Percentiles rank a stretch among this genome's conserved stretches.
phyloP scores from a whole-genome alignment of 2,888 invertebrate genomes.

The Diplolepis rosae region DNA sequence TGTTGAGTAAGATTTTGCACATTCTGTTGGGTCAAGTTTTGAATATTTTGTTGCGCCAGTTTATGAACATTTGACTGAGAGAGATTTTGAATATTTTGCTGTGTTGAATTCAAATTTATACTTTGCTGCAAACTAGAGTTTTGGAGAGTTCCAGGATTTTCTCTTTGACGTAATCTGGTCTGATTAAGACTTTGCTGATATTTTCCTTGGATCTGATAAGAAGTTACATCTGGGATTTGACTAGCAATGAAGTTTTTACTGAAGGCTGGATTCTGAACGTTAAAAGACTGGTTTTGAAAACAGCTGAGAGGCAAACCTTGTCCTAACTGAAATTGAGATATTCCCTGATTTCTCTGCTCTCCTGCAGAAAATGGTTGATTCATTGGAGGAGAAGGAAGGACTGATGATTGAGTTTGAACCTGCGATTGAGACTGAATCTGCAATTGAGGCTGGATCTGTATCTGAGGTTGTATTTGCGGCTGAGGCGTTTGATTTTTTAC shows the following conservation, averaged over 20 bases:
- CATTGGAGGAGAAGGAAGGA: slow-evolving; percentile 23
- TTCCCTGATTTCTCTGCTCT: slow-evolving; percentile 37
- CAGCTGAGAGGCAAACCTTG: slow-evolving; percentile 37
- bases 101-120: not conserved
- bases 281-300: slow-evolving; percentile 62
- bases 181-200: slow-evolving; percentile 33
- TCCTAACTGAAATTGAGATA: slow-evolving; percentile 9
- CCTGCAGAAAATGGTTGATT: slow-evolving; percentile 34
- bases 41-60: slow-evolving; percentile 38
- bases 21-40: slow-evolving; percentile 13
- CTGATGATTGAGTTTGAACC: slow-evolving; percentile 24
- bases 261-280: slow-evolving; percentile 64
- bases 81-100: not conserved
- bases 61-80: not conserved
- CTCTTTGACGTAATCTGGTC: slow-evolving; percentile 16
- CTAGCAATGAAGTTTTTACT: slow-evolving; percentile 61
- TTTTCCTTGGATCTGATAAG: slow-evolving; percentile 27
- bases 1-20: slow-evolving; percentile 34
- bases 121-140: slow-evolving; percentile 34
- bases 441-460: slow-evolving; percentile 35
- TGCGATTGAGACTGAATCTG: not conserved
- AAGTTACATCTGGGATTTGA: slow-evolving; percentile 46
- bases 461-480: slow-evolving; percentile 43
- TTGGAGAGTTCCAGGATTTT: slow-evolving; percentile 40
- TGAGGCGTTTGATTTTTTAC: not conserved